A percentile compares a stretch with the other conserved stretches of the same genome.
Conservation (phyloP, 1,140 invertebrate species). For the Coptotermes formosanus region DNA sequence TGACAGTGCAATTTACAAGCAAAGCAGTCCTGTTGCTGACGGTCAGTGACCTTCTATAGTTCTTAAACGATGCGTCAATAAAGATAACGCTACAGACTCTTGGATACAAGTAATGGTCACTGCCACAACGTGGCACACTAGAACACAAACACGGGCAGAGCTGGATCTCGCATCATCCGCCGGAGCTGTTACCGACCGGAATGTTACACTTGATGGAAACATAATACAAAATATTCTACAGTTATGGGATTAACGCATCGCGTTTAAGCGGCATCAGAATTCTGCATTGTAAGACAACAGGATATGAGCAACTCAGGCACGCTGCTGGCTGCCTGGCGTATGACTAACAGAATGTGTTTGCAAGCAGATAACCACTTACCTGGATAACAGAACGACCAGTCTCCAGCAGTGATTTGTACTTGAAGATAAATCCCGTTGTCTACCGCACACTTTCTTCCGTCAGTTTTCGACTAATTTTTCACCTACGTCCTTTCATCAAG, state of each 20-base stretch:
- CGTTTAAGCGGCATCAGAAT: too few relatives aligned
- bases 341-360: background rate
- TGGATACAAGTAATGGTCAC: background rate
- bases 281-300: too few relatives aligned
- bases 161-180: too few relatives aligned
- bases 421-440: background rate
- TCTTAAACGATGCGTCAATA: slow-evolving; percentile 5
- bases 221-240: too few relatives aligned
- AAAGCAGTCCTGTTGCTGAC: background rate
- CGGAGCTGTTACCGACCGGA: too few relatives aligned
- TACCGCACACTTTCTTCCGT: background rate
- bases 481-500: background rate
- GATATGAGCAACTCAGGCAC: too few relatives aligned
- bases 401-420: background rate
- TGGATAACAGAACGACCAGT: background rate
- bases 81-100: background rate
- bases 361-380: background rate
- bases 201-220: too few relatives aligned
- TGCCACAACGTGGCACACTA: slow-evolving; percentile 13
- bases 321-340: background rate
- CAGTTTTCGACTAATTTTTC: background rate
- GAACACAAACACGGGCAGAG: background rate
- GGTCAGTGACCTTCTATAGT: background rate
- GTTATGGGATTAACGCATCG: too few relatives aligned
- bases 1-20: too few relatives aligned